A percentile compares a stretch with the other conserved stretches of the same genome.
Conservation (phyloP, 2,113 vertebrate species). For the Cichladusa arquata region DNA sequence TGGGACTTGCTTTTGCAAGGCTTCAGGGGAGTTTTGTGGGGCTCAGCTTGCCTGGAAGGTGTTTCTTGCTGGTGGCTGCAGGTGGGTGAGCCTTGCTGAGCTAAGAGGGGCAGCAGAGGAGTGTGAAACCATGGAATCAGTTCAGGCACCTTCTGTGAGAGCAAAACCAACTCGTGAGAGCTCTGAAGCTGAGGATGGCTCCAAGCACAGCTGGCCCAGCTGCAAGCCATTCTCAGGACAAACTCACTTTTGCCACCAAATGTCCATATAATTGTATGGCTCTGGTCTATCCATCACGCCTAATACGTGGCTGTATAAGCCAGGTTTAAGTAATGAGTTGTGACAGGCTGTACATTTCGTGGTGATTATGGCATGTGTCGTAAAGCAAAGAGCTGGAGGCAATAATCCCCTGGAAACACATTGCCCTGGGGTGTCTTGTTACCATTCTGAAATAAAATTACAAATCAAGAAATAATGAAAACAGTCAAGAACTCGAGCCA, state of each 20-base stretch:
- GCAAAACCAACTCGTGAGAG: neutral
- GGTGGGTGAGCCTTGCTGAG: neutral
- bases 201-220: neutral
- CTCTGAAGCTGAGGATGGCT: neutral
- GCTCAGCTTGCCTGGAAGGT: neutral
- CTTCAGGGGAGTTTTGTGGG: neutral
- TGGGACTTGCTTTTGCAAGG: neutral
- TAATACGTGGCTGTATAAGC: neutral
- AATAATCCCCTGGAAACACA: conserved; percentile 54
- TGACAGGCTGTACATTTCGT: conserved; percentile 30
- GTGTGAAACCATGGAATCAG: rapidly evolving
- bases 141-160: neutral
- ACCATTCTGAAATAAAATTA: neutral
- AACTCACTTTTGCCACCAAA: conserved; percentile 19
- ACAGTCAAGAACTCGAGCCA: neutral
- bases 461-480: conserved; percentile 46
- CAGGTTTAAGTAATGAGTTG: conserved; percentile 24
- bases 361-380: conserved; percentile 45
- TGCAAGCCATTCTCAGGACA: neutral
- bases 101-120: neutral
- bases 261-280: conserved; percentile 31
- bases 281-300: neutral
- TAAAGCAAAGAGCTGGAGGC: conserved; percentile 51
- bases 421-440: conserved; percentile 3
- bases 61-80: neutral